phyloP scores from a whole-genome alignment of 2,888 invertebrate genomes.

The Loripinus fragilis region DNA sequence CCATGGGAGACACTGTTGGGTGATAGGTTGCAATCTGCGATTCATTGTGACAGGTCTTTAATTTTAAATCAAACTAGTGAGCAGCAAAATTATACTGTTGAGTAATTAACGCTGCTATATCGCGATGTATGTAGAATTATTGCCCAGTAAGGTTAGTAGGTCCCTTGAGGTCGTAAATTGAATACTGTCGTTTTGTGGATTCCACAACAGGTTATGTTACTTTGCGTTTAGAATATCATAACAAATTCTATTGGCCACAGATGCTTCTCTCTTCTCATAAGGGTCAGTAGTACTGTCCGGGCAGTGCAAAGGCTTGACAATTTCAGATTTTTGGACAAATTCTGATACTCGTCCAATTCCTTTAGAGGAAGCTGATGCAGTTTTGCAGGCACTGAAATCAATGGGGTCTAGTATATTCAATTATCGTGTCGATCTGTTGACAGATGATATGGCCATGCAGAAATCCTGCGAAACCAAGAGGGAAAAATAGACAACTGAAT shows the following conservation, averaged over 20 bases:
- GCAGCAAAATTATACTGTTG: constrained; percentile 38
- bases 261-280: constrained; percentile 40
- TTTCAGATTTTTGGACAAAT: constrained; percentile 26
- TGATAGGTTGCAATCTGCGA: too few species aligned
- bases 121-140: constrained; percentile 29
- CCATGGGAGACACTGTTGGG: neutral
- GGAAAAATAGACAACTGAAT: too few species aligned
- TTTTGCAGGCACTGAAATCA: constrained; percentile 18
- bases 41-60: neutral
- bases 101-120: constrained; percentile 41
- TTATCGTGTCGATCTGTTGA: constrained; percentile 28
- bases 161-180: constrained; percentile 28
- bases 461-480: constrained; percentile 31
- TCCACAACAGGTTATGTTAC: constrained; percentile 19
- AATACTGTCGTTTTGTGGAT: constrained; percentile 43
- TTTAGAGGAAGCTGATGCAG: constrained; percentile 31
- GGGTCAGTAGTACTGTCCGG: constrained; percentile 26
- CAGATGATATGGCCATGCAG: constrained; percentile 33
- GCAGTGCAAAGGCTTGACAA: neutral
- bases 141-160: neutral
- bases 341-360: constrained; percentile 31
- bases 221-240: constrained; percentile 36
- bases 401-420: constrained; percentile 11
- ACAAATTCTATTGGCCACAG: too few species aligned
- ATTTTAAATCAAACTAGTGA: neutral